Evolutionary conservation across 2,113 vertebrate species (phyloP), one percentile per base, ranked within the genome.

Genomic region (Neodon shergylaensis): DNA sequence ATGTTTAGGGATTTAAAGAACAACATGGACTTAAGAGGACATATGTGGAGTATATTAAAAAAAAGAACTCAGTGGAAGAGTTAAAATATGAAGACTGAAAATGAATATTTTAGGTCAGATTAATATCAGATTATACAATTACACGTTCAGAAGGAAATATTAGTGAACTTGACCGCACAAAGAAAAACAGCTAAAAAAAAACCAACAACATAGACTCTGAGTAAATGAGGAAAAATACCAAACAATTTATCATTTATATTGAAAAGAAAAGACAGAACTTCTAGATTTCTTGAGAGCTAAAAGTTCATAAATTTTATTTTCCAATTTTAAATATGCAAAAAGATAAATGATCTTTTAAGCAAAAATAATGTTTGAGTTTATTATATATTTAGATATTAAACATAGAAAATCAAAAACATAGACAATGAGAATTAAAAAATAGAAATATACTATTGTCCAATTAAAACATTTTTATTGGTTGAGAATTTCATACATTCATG

Each of bases 321-420:
- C 77, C 44, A 58, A 82, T 72, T 97, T 83, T 93, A 79, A 88
- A 72, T 88, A 54, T 83, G 16, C 36, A 47, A 61, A 89, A 76
- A 88, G 13, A 66, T 83, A 77, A 90, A 63, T 88, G 63, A 47
- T 21, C 54, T 42, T 94, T 90, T 54, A 91, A 86, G 58, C 54
- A 84, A 94, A 91, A 89, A 70, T 52, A 92, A 81, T 47, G 14
- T 54, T 58, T 68, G 17, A 9, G 4, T 13, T 88, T 88, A 73
- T 82, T 54, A n/a, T 83, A 49, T 49, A 19, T 85, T 54, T 72
- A 82, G 14, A 47, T 76, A 54, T 65, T 90, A 68, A 84, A 87
- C 54, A 0, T 42, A 90, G 65, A 11, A 63, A 70, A 74, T 47
- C 11, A 68, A 81, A 16, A 63, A 33, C 17, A 68, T 9, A 42